Conservation (phyloP, 2,797 vertebrate genomes). For the Gymnodraco acuticeps region DNA sequence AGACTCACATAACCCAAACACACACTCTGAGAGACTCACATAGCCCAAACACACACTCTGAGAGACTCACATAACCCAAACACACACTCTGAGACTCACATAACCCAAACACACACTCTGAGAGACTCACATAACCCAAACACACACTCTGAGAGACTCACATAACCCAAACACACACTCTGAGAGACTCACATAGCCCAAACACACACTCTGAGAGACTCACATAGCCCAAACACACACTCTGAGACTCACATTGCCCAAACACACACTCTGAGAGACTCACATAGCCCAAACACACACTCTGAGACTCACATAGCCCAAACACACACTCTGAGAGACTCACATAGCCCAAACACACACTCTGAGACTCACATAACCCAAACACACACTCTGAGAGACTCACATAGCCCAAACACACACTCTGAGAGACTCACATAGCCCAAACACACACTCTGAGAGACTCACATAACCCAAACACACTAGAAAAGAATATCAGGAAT, state of each 20-base stretch:
- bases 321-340: neutral
- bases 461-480: neutral
- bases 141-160: no score
- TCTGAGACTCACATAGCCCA: no score
- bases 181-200: no score
- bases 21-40: no score
- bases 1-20: no score
- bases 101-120: neutral
- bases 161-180: no score
- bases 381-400: neutral
- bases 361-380: no score
- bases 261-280: neutral
- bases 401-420: neutral
- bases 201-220: neutral
- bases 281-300: neutral
- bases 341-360: neutral
- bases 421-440: no score
- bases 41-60: neutral
- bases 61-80: neutral
- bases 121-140: neutral
- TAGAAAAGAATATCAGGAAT: neutral
- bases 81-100: neutral
- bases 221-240: neutral
- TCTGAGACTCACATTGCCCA: no score
- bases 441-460: no score